Conservation (phyloP, 2,113 vertebrate species). For the Theristicus caerulescens region DNA sequence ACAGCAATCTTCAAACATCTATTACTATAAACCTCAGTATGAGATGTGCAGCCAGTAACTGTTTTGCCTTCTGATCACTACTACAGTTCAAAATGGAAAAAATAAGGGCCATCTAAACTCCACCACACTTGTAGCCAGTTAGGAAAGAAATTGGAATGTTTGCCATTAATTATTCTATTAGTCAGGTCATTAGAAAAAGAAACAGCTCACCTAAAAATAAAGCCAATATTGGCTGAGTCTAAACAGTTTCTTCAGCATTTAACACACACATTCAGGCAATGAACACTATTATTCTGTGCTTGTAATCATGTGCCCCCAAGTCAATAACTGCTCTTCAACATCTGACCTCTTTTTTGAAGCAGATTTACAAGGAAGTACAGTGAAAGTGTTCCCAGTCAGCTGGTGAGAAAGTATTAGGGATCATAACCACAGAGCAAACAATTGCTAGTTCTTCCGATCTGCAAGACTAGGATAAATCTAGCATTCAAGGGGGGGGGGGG, state of each 20-base stretch:
- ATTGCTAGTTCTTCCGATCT: not conserved
- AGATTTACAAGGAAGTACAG: not conserved
- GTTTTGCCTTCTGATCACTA: not conserved
- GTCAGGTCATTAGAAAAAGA: not conserved
- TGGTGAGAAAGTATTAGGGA: not conserved
- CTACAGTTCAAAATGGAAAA: not conserved
- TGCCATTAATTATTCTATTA: conserved; percentile 13
- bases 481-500: not conserved
- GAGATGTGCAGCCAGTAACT: not conserved
- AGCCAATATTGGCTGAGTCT: conserved; percentile 27
- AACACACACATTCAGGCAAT: not conserved
- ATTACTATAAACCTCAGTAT: not conserved
- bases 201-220: conserved; percentile 20
- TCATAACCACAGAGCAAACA: not conserved
- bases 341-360: conserved; percentile 1
- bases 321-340: not conserved
- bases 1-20: not conserved
- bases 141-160: not conserved
- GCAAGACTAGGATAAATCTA: not conserved
- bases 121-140: not conserved
- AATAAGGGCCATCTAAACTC: not conserved
- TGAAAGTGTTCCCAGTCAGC: not conserved
- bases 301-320: not conserved
- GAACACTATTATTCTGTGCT: not conserved
- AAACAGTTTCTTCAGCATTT: conserved; percentile 43